Evolutionary conservation across 2,797 vertebrate species (phyloP).

Genomic region (Centroberyx gerrardi): DNA sequence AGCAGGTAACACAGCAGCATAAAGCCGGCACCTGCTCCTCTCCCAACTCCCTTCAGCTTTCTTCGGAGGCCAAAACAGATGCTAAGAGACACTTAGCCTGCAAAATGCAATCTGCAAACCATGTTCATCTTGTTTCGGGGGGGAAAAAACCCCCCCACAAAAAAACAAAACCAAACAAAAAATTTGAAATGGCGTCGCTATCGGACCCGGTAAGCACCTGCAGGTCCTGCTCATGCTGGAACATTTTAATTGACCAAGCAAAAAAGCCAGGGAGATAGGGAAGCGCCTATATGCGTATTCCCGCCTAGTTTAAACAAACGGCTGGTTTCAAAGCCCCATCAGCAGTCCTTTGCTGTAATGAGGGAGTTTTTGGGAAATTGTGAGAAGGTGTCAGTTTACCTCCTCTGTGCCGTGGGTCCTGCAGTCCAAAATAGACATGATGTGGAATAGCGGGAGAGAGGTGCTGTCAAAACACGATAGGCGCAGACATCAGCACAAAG

Average conservation of each 20-base stretch:
- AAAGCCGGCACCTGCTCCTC: slow-evolving; percentile 62
- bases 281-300: slow-evolving; percentile 40
- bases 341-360: slow-evolving; percentile 80
- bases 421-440: slow-evolving; percentile 73
- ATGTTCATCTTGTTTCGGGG: slow-evolving; percentile 51
- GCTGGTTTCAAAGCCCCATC: slow-evolving; percentile 75
- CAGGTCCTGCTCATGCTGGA: slow-evolving; percentile 72
- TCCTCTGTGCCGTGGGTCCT: slow-evolving; percentile 62
- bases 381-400: slow-evolving; percentile 72
- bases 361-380: slow-evolving; percentile 68
- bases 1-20: slow-evolving; percentile 38
- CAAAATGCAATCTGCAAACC: slow-evolving; percentile 70
- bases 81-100: slow-evolving; percentile 69
- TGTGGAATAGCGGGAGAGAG: slow-evolving; percentile 72
- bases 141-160: slow-evolving; percentile 16
- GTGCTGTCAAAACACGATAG: slow-evolving; percentile 78
- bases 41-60: slow-evolving; percentile 56
- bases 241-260: slow-evolving; percentile 80
- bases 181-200: slow-evolving; percentile 47
- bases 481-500: slow-evolving; percentile 81
- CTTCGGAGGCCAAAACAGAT: slow-evolving; percentile 69
- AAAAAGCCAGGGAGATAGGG: slow-evolving; percentile 37
- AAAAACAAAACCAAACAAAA: slow-evolving; percentile 36
- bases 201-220: slow-evolving; percentile 71
- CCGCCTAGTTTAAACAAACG: slow-evolving; percentile 64